These are phyloP conservation scores for Escarpia spicata DNA, from an alignment of 2,888 invertebrate genomes.

Conservation along the genomic window DNA sequence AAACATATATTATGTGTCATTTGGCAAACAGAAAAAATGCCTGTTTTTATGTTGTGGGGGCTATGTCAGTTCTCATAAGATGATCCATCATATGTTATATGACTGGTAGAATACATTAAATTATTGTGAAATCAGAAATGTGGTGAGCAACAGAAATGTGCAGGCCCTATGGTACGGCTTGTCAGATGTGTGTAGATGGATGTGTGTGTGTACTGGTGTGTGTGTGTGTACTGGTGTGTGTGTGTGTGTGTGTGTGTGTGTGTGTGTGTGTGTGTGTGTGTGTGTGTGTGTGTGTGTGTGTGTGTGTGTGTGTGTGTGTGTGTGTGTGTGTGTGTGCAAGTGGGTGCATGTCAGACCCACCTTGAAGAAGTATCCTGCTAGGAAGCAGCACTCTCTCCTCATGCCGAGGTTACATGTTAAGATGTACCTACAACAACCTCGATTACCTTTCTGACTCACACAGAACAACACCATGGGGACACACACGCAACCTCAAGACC, in stretches of 20 bases:
- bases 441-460: neutral
- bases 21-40: neutral
- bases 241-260: no score
- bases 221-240: no score
- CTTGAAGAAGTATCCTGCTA: slow-evolving; percentile 63
- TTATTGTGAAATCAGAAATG: no score
- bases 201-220: no score
- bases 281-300: neutral
- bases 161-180: neutral
- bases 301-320: neutral
- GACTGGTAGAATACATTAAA: no score
- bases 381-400: slow-evolving; percentile 61
- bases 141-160: neutral
- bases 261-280: neutral
- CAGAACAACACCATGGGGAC: no score
- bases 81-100: no score
- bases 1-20: neutral
- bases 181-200: neutral
- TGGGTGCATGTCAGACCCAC: slow-evolving; percentile 39
- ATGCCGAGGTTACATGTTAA: slow-evolving; percentile 60
- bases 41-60: neutral
- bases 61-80: no score
- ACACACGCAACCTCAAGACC: neutral
- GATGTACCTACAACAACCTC: slow-evolving; percentile 54
- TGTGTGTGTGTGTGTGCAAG: neutral